Percentiles rank a stretch among this genome's conserved stretches.
Conservation (phyloP, 1,140 invertebrate genomes). For the Drosophila leontia region DNA sequence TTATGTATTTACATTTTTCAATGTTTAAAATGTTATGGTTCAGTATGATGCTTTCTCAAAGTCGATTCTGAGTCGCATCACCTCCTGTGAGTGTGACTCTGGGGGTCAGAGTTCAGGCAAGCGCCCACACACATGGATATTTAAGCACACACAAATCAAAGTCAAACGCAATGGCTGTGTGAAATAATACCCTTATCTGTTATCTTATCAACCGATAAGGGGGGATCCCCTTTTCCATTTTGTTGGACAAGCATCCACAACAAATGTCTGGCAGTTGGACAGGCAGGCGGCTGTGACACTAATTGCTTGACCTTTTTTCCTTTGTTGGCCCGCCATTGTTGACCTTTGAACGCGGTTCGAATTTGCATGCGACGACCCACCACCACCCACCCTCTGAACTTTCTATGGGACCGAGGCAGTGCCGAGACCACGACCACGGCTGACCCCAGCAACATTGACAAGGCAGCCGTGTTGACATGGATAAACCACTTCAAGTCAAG, state of each 20-base stretch:
- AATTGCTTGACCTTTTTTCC: constrained; percentile 76
- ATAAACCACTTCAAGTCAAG: constrained; percentile 75
- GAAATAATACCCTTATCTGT: constrained; percentile 51
- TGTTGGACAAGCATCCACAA: constrained; percentile 50
- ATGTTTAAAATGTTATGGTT: too few relatives aligned
- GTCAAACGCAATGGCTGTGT: constrained; percentile 37
- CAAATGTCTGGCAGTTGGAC: constrained; percentile 39
- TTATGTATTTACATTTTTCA: too few relatives aligned
- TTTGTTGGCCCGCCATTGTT: constrained; percentile 48
- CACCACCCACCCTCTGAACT: not conserved
- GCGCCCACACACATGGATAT: constrained; percentile 18
- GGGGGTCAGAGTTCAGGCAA: constrained; percentile 56
- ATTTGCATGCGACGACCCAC: constrained; percentile 61
- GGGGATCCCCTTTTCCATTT: constrained; percentile 15
- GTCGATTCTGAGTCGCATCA: not conserved
- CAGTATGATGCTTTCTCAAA: not conserved
- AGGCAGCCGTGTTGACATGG: constrained; percentile 70
- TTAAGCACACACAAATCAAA: constrained; percentile 52
- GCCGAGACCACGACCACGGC: constrained; percentile 23
- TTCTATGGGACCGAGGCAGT: constrained; percentile 4
- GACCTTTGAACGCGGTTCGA: constrained; percentile 66
- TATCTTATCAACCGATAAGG: constrained; percentile 50
- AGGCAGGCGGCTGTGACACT: constrained; percentile 59
- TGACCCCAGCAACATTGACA: constrained; percentile 44
- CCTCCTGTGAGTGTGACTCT: constrained; percentile 17